A percentile compares a stretch with the other conserved stretches of the same genome.
phyloP scores from a whole-genome alignment of 1,140 invertebrate species.

The Drosophila asahinai region DNA sequence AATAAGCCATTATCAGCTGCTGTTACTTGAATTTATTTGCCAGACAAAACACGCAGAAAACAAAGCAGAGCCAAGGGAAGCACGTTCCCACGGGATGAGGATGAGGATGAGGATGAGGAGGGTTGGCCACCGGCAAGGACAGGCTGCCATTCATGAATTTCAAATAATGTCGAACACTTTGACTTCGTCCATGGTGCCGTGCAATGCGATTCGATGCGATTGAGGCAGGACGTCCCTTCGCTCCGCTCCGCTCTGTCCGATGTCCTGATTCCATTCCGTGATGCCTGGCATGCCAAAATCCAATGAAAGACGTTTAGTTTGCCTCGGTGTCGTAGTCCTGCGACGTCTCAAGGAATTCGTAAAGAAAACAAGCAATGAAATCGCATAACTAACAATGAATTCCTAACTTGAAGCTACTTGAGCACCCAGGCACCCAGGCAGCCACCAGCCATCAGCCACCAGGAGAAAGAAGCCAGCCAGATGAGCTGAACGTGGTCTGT shows the following conservation, averaged over 20 bases:
- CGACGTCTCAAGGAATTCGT: conserved; percentile 70
- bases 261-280: conserved; percentile 74
- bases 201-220: conserved; percentile 71
- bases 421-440: conserved; percentile 65
- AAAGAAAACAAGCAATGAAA: conserved; percentile 84
- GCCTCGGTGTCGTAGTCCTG: conserved; percentile 52
- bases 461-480: conserved; percentile 40
- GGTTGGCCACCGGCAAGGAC: conserved; percentile 14
- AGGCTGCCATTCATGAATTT: conserved; percentile 80
- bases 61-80: conserved; percentile 20
- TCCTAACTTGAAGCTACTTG: conserved; percentile 82
- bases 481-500: conserved; percentile 70
- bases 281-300: conserved; percentile 82
- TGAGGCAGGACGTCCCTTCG: conserved; percentile 31
- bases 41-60: conserved; percentile 53
- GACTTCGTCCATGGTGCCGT: conserved; percentile 74
- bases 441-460: conserved; percentile 35
- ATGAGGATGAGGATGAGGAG: not conserved
- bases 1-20: conserved; percentile 80
- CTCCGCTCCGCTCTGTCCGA: conserved; percentile 20
- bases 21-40: conserved; percentile 77
- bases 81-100: conserved; percentile 7
- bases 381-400: conserved; percentile 84
- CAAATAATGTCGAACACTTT: conserved; percentile 83
- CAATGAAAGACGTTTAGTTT: conserved; percentile 82